Evolutionary conservation across 1,140 invertebrate genomes (phyloP).

Genomic region (Drusus annulatus): DNA sequence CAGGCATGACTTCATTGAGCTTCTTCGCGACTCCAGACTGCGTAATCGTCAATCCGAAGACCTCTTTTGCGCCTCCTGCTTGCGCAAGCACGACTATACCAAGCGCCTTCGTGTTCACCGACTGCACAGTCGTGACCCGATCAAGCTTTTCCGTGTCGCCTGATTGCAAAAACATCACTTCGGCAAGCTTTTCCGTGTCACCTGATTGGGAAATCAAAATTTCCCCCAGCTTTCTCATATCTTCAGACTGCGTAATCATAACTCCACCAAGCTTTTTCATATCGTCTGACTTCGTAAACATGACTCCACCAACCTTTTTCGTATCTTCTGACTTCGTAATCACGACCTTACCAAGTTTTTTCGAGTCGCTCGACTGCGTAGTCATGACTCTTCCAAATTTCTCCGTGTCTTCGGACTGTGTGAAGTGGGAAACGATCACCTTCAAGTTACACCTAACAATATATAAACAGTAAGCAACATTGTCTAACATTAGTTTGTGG

Average conservation of each 20-base stretch:
- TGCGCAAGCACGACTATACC: no score
- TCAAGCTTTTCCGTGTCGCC: background rate
- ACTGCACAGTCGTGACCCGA: background rate
- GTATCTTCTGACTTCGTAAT: background rate
- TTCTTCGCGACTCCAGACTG: background rate
- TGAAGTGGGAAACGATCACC: background rate
- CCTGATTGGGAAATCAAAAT: background rate
- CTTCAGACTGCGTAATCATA: background rate
- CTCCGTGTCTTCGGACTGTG: background rate
- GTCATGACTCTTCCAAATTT: background rate
- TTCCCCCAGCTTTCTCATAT: background rate
- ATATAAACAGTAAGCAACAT: constrained; percentile 57
- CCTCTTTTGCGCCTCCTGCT: no score
- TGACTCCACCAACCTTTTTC: background rate
- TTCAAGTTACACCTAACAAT: constrained; percentile 8
- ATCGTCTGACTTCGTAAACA: background rate
- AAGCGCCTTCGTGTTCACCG: no score
- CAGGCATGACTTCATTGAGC: constrained; percentile 20
- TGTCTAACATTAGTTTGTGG: constrained; percentile 55
- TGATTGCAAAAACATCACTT: background rate
- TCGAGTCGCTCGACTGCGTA: background rate
- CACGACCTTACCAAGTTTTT: constrained; percentile 1
- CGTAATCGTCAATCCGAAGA: background rate
- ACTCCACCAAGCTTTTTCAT: no score
- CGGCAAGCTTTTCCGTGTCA: background rate